Base-by-base conservation (phyloP, 92 coral and sea anemone genomes). In the Zoanthus sansibaricus region DNA sequence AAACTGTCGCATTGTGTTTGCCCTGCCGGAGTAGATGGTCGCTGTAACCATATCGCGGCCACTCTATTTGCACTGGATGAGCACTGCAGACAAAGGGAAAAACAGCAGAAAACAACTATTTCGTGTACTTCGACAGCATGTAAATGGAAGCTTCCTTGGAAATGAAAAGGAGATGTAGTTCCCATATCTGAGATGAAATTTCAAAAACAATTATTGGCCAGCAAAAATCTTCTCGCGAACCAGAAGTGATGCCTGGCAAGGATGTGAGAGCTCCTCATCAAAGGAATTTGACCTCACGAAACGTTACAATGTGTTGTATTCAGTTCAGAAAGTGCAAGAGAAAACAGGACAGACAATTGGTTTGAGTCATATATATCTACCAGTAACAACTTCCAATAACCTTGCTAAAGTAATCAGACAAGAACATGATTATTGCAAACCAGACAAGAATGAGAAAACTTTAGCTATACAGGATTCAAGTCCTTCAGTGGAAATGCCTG, bases 141-240 rank as follows among this genome's bases (percentile, higher is more conserved):
- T 15, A 77, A 77, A 55, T 77, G 71, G 82, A 77, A 66, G 70
- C 55, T 89, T 16, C 91, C 91, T 18, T 13, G 83, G 9, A 89
- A 89, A 54, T 79, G 91, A 4, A 89, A 89, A 78, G 91, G 88
- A 33, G 88, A 83, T 37, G 78, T 83, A 52, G 83, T 89, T 31
- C 77, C 92, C 15, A 54, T 89, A 32, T 14, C n/a, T 67, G 18
- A 84, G 15, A 84, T 84, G 82, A 84, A 72, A 16, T 84, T 84
- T n/a, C 51, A 16, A 54, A 73, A 83, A 61, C 87, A 83, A 55
- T 61, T 72, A 25, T 25, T 55, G 72, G 87, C 52, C 72, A 72
- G 15, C 71, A 71, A 30, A 52, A 83, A 75, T 52, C 33, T 1
- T 56, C 0, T 46, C 69, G 25, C 3, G 33, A 83, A 52, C 56